phyloP scores from a whole-genome alignment of 1,140 invertebrate species.

The Tyrophagus putrescentiae region DNA sequence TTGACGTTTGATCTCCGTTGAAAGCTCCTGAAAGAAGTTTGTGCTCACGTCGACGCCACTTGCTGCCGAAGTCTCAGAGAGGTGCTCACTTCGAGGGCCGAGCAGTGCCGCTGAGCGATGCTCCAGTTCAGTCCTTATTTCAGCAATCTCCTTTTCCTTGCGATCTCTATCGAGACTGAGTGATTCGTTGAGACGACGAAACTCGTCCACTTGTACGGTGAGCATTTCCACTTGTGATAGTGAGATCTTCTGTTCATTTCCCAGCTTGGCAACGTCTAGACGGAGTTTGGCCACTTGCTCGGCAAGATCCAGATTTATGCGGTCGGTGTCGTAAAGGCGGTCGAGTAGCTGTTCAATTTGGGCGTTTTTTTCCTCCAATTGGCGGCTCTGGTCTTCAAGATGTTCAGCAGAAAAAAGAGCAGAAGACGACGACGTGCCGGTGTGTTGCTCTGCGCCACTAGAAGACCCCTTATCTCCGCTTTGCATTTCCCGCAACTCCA shows the following conservation, averaged over 20 bases:
- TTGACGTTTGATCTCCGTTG: background rate
- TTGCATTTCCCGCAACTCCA: background rate
- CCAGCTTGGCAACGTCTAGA: constrained; percentile 15
- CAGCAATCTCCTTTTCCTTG: background rate
- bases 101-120: background rate
- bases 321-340: constrained; percentile 14
- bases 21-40: constrained; percentile 5
- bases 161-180: background rate
- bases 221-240: constrained; percentile 4
- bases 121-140: background rate
- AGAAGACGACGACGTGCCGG: background rate
- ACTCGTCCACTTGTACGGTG: background rate
- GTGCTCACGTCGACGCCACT: background rate
- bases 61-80: background rate
- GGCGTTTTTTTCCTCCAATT: constrained; percentile 20
- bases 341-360: constrained; percentile 21
- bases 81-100: background rate
- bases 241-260: background rate
- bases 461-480: background rate
- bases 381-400: background rate
- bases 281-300: constrained; percentile 21
- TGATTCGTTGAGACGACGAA: constrained; percentile 16
- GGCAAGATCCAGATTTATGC: constrained; percentile 20
- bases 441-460: background rate
- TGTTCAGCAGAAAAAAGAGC: background rate